Conservation (phyloP, 2,113 vertebrate genomes). For the Gopherus evgoodei region DNA sequence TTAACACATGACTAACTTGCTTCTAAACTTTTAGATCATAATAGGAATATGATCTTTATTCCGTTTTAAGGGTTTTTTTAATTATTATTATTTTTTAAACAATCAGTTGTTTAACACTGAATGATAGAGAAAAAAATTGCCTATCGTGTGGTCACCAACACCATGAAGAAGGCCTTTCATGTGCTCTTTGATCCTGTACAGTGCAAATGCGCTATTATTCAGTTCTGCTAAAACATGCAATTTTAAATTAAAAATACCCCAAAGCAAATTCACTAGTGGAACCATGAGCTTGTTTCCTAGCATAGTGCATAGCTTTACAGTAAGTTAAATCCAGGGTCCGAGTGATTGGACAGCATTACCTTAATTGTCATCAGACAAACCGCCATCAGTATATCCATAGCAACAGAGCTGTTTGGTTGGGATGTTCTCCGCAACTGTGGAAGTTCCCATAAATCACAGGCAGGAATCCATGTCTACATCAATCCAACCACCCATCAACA, state of each 20-base stretch:
- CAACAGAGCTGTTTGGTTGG: background rate
- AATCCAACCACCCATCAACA: background rate
- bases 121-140: slow-evolving; percentile 25
- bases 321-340: background rate
- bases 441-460: background rate
- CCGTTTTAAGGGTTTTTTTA: background rate
- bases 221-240: background rate
- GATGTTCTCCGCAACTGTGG: accelerated
- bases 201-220: background rate
- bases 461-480: background rate
- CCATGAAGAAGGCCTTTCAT: background rate
- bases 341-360: background rate
- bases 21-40: slow-evolving; percentile 18
- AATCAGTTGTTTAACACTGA: slow-evolving; percentile 22
- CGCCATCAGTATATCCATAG: accelerated
- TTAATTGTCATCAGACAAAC: background rate
- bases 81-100: slow-evolving; percentile 3
- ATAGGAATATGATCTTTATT: background rate
- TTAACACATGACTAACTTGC: background rate
- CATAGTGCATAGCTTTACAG: slow-evolving; percentile 42
- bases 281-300: slow-evolving; percentile 46
- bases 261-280: slow-evolving; percentile 37
- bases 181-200: background rate
- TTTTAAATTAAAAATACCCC: slow-evolving; percentile 9
- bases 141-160: background rate